phyloP scores from a whole-genome alignment of 2,797 vertebrate species.

The Falco columbarius region DNA sequence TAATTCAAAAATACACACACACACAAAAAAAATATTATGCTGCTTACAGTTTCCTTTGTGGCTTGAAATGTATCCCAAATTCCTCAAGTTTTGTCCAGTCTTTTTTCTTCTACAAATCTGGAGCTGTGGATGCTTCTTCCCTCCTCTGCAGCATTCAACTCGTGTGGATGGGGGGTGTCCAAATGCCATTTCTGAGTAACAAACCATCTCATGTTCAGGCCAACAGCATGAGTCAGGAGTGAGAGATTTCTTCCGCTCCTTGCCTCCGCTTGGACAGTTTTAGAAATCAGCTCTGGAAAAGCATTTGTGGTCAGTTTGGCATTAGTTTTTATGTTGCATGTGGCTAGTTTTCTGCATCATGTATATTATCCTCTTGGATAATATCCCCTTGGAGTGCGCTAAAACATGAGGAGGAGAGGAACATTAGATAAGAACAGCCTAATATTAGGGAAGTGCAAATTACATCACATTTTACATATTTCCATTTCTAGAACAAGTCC shows the following conservation, averaged over 20 bases:
- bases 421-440: neutral
- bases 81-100: neutral
- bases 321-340: neutral
- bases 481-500: neutral
- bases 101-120: neutral
- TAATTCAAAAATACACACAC: neutral
- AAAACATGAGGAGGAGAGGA: neutral
- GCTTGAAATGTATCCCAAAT: neutral
- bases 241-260: conserved; percentile 21
- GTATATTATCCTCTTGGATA: neutral
- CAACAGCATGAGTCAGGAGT: neutral
- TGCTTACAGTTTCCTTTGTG: neutral
- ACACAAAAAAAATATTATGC: neutral
- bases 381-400: neutral
- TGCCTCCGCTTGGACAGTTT: neutral
- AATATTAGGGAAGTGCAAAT: neutral
- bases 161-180: neutral
- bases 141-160: neutral
- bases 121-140: neutral
- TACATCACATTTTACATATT: neutral
- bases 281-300: conserved; percentile 19
- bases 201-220: neutral
- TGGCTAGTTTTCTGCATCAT: neutral
- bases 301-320: neutral
- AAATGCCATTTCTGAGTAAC: neutral